A percentile compares a stretch with the other conserved stretches of the same genome.
Conservation (phyloP, 2,888 invertebrate genomes). For the Malachius bipustulatus region DNA sequence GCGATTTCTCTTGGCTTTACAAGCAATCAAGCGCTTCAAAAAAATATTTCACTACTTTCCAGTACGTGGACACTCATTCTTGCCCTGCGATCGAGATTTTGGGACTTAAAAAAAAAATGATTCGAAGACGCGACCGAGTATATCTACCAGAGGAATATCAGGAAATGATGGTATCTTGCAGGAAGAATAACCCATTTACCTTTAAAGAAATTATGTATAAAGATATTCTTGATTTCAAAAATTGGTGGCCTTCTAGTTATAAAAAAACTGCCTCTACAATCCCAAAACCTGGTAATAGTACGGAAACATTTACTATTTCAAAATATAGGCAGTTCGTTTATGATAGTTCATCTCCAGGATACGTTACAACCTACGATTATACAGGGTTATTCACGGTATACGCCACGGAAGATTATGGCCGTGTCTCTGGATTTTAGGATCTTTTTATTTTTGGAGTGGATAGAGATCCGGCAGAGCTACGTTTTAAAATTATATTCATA, state of each 20-base stretch:
- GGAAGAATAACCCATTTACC: constrained; percentile 15
- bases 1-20: constrained; percentile 12
- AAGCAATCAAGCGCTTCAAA: constrained; percentile 14
- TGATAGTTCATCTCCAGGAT: not conserved
- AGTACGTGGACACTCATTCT: not conserved
- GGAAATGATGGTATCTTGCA: constrained; percentile 11
- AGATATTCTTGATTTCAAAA: not conserved
- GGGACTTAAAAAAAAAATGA: constrained; percentile 15
- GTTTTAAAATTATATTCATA: too few relatives aligned
- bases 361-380: constrained; percentile 5
- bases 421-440: too few relatives aligned
- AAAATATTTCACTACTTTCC: constrained; percentile 14
- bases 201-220: constrained; percentile 12
- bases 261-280: too few relatives aligned
- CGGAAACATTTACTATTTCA: not conserved
- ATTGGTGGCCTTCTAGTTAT: too few relatives aligned
- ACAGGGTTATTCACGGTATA: too few relatives aligned
- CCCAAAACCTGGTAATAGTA: too few relatives aligned
- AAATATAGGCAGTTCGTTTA: constrained; percentile 1
- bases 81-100: constrained; percentile 14
- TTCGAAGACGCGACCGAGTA: constrained; percentile 17
- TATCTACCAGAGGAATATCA: constrained; percentile 20
- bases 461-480: too few relatives aligned
- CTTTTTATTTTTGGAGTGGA: too few relatives aligned
- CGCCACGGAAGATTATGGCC: too few relatives aligned